These are phyloP conservation scores for Pilophorus perplexus DNA, from an alignment of 2,888 invertebrate genomes.

Conservation along the genomic window DNA sequence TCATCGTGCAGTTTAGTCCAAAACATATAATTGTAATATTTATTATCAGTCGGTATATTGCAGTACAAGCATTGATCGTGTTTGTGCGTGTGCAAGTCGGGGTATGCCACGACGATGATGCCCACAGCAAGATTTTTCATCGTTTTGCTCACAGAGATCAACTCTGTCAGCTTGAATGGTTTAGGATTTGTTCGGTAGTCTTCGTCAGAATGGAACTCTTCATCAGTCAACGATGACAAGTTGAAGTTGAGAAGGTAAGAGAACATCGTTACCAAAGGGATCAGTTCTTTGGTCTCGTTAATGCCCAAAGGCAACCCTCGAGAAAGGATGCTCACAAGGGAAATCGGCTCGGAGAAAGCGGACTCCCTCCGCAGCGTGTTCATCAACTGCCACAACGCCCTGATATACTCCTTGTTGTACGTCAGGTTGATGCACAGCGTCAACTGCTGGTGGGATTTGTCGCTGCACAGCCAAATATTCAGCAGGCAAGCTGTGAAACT, in stretches of 20 bases:
- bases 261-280: slow-evolving; percentile 78
- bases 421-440: slow-evolving; percentile 29
- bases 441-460: slow-evolving; percentile 29
- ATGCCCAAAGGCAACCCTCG: slow-evolving; percentile 60
- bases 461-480: slow-evolving; percentile 38
- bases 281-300: slow-evolving; percentile 64
- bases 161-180: slow-evolving; percentile 72
- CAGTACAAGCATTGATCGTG: slow-evolving; percentile 37
- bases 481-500: slow-evolving; percentile 37
- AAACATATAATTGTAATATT: slow-evolving; percentile 57
- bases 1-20: slow-evolving; percentile 80
- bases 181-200: slow-evolving; percentile 52
- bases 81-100: slow-evolving; percentile 51
- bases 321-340: slow-evolving; percentile 64
- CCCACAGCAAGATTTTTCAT: slow-evolving; percentile 80
- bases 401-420: slow-evolving; percentile 38
- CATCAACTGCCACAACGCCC: slow-evolving; percentile 38
- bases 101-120: slow-evolving; percentile 80
- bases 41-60: slow-evolving; percentile 29
- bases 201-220: slow-evolving; percentile 42
- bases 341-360: slow-evolving; percentile 43
- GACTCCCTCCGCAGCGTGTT: slow-evolving; percentile 10
- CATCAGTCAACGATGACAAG: slow-evolving; percentile 34
- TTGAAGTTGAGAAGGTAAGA: slow-evolving; percentile 54
- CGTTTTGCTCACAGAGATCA: slow-evolving; percentile 68